Base-by-base conservation (phyloP, 2,113 vertebrate species). In the Orientallactaga bullata region DNA sequence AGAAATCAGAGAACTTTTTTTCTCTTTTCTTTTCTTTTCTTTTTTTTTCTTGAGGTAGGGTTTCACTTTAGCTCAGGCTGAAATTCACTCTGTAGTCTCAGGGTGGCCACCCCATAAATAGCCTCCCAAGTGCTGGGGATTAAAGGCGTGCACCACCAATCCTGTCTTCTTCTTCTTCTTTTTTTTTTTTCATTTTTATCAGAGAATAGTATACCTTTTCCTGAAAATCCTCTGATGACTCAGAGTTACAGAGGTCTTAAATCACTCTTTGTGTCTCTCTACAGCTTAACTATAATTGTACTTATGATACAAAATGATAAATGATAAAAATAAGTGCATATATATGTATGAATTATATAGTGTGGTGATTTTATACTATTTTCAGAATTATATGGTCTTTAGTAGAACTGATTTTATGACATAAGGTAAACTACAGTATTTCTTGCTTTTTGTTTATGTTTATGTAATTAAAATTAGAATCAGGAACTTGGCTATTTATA, bases 381-480 rank as follows among this genome's bases (percentile, higher is more conserved):
- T 65, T 95, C 88, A 79, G 42, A 97, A 71, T 65, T 80, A 92
- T 84, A 60, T 55, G 21, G 26, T 86, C 28, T 69, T 94, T 30
- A 39, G 65, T 78, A 94, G 18, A 83, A 76, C 77, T 92, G 37
- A 58, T 88, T 81, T n/a, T 37, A 89, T 78, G 28, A 37, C 89
- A 2, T 63, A 21, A 93, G 15, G 23, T 55, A 35, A 90, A 51
- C 7, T 92, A n/a, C 0, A 60, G 47, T 47, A 91, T 47, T 80
- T 92, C 77, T 94, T 93, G 32, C 30, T 88, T 85, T 93, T 81
- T 82, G 5, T 79, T 93, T 95, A 35, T 68, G 28, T 89, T 93
- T 91, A 1, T 83, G 3, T 82, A 68, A 23, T 47, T 78, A 61
- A 88, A 11, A 85, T 2, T 68, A 85, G 24, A 72, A 60, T 79